A percentile compares a stretch with the other conserved stretches of the same genome.
Conservation (phyloP, 2,797 vertebrate species). For the Macropus fuliginosus region DNA sequence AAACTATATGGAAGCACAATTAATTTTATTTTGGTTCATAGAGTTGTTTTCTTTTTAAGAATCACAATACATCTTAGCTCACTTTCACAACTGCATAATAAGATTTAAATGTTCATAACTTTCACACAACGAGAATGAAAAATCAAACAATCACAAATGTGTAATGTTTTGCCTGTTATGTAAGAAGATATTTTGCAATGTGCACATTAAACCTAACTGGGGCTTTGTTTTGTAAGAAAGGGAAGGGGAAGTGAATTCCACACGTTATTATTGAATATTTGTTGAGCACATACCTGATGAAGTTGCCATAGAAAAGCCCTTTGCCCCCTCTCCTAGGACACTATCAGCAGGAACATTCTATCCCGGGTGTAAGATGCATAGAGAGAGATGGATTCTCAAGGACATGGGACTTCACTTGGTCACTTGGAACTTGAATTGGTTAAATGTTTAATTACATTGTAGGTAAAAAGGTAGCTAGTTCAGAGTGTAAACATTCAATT, state of each 20-base stretch:
- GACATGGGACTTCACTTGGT: background rate
- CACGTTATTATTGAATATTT: background rate
- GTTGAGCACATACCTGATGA: background rate
- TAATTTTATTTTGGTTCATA: background rate
- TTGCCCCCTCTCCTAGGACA: constrained; percentile 13
- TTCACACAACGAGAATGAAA: background rate
- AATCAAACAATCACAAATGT: background rate
- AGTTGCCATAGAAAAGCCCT: constrained; percentile 4
- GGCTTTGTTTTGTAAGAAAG: background rate
- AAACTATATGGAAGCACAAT: background rate
- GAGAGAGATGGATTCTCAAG: background rate
- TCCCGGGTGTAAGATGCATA: background rate
- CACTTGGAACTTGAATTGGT: constrained; percentile 25
- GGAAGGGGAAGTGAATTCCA: background rate
- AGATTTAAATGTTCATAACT: background rate
- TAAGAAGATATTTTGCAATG: background rate
- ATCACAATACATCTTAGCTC: background rate
- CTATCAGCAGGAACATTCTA: background rate
- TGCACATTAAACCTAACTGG: background rate
- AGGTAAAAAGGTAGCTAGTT: background rate
- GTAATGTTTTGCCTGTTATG: background rate
- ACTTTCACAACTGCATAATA: background rate
- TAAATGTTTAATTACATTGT: background rate
- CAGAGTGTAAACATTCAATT: background rate
- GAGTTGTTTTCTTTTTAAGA: background rate